A percentile compares a stretch with the other conserved stretches of the same genome.
phyloP scores from a whole-genome alignment of 2,797 vertebrate genomes.

The Melopsittacus undulatus region DNA sequence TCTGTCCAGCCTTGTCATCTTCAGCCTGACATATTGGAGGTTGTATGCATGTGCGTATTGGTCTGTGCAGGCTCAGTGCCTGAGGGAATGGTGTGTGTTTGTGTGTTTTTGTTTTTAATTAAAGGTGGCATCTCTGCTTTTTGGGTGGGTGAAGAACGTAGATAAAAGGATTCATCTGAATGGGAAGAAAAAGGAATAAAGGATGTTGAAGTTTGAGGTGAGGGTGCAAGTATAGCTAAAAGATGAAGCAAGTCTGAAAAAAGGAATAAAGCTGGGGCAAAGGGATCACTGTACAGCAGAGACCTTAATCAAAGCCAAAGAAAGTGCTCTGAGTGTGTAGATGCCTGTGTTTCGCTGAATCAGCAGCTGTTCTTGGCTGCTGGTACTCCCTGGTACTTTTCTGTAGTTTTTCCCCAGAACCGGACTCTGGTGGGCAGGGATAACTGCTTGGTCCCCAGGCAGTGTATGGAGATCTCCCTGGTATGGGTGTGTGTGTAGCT shows the following conservation, averaged over 20 bases:
- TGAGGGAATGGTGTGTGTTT: constrained; percentile 15
- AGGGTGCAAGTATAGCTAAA: neutral
- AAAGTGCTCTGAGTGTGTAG: neutral
- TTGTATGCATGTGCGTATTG: constrained; percentile 19
- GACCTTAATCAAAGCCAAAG: neutral
- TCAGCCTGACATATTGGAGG: constrained; percentile 25
- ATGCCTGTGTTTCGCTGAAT: neutral
- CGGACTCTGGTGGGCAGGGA: neutral
- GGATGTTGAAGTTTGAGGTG: neutral
- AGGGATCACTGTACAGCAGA: neutral
- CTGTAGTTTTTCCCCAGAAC: neutral
- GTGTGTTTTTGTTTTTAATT: constrained; percentile 52
- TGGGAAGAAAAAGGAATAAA: neutral
- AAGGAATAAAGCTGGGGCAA: neutral
- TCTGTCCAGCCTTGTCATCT: constrained; percentile 46
- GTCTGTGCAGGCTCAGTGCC: constrained; percentile 21
- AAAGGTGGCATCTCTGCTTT: constrained; percentile 30
- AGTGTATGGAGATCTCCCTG: neutral
- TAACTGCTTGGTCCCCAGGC: neutral
- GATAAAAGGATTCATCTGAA: neutral
- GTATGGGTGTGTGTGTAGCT: neutral
- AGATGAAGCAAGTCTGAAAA: neutral
- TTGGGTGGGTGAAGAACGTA: neutral
- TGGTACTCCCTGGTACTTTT: neutral
- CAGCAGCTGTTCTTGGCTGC: neutral